phyloP scores from a whole-genome alignment of 2,113 vertebrate species.

The Coreoperca whiteheadi region DNA sequence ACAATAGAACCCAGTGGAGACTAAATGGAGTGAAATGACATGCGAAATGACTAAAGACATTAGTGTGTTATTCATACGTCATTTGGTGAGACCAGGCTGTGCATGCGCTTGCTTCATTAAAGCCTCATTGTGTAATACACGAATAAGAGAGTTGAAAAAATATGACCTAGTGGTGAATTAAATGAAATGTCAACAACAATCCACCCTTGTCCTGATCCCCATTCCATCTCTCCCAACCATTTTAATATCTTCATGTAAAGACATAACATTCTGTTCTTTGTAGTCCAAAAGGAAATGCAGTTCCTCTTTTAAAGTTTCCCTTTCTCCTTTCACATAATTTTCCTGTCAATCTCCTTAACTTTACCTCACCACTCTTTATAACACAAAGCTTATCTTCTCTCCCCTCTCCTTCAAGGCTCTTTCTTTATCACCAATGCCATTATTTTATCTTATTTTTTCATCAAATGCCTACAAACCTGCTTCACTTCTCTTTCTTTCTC shows the following conservation, averaged over 20 bases:
- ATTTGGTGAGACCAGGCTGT: too few species aligned
- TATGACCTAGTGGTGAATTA: constrained; percentile 47
- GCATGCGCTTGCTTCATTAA: constrained; percentile 53
- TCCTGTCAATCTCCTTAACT: constrained; percentile 26
- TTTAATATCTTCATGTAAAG: constrained; percentile 9
- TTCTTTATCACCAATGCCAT: not conserved
- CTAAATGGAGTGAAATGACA: too few species aligned
- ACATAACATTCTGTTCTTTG: constrained; percentile 26
- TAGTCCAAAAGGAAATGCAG: constrained; percentile 23
- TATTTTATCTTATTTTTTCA: not conserved
- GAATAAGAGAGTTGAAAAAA: constrained; percentile 48
- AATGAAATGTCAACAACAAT: constrained; percentile 61
- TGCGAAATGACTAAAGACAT: too few species aligned
- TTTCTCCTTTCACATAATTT: constrained; percentile 33
- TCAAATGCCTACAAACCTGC: constrained; percentile 6
- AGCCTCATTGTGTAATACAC: constrained; percentile 53
- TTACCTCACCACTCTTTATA: constrained; percentile 21
- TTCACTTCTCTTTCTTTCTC: constrained; percentile 14
- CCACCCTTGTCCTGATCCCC: constrained; percentile 1
- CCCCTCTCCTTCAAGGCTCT: constrained; percentile 6
- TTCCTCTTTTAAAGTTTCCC: constrained; percentile 3
- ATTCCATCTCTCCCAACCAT: not conserved
- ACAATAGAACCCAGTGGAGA: too few species aligned
- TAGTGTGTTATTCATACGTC: too few species aligned
- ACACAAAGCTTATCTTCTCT: constrained; percentile 26